Evolutionary conservation across 2,797 vertebrate species (phyloP), one percentile per base, ranked within the genome.

Genomic region (Yasuhikotakia modesta): DNA sequence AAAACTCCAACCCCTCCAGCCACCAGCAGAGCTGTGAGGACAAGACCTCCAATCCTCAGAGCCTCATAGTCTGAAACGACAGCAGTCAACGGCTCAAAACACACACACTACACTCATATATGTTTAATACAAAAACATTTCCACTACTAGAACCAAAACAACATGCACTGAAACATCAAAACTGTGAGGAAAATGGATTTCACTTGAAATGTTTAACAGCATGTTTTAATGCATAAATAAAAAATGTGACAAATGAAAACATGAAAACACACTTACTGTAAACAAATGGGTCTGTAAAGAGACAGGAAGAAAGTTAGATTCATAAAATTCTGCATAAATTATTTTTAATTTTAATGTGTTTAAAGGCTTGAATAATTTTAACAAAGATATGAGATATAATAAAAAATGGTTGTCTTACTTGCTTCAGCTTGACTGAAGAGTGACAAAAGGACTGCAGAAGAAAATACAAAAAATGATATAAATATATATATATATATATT

Each of bases 41-140:
- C 12, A 57, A 94, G 83, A 2, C 93, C 93, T 81, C 83, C 92
- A 12, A 94, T 93, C 73, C 89, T 85, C 86, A 94, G 88, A 69
- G 85, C 87, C 2, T 93, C 89, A 82, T 94, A 94, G 86, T 94
- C 93, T 94, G 85, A 72, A 46, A 24, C 75, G 58, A 79, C 30
- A 75, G 24, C 10, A 10, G n/a, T 2, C 45, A 48, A 58, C 58
- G 39, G 27, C 22, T 48, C 24, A 55, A 27, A 39, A 16, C 16
- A 13, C 32, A 63, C 22, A 35, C 10, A 19, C 11, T 17, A 57
- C 13, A 46, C 14, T 14, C 5, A 11, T 32, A 66, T 35, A 45
- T 16, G 21, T 39, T 11, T 43, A 39, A 11, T 43, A 1, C 0
- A 39, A 39, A 39, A 39, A 39, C 8, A 43, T 43, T 10, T 43